Percentiles rank a stretch among this genome's conserved stretches.
phyloP scores from a whole-genome alignment of 2,797 vertebrate genomes.

The Eptatretus atami region DNA sequence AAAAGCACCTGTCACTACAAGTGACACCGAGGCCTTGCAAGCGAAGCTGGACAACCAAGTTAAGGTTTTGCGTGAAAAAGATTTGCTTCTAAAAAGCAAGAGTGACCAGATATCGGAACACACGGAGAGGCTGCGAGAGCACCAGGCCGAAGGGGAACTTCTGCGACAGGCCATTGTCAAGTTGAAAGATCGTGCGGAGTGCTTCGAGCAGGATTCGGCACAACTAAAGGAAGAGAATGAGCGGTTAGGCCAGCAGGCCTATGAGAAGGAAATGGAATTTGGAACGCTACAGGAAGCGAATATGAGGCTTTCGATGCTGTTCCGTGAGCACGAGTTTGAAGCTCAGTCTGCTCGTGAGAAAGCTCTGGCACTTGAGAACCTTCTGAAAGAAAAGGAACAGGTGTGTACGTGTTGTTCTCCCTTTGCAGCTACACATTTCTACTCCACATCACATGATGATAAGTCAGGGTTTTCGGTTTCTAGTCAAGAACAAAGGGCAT shows the following conservation, averaged over 20 bases:
- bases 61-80: constrained; percentile 54
- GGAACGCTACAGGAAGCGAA: constrained; percentile 79
- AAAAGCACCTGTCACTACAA: constrained; percentile 23
- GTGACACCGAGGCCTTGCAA: constrained; percentile 15
- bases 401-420: constrained; percentile 12
- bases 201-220: constrained; percentile 46
- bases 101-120: constrained; percentile 51
- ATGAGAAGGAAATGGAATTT: constrained; percentile 66
- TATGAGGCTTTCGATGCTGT: constrained; percentile 73
- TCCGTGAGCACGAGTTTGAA: constrained; percentile 72
- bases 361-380: constrained; percentile 44
- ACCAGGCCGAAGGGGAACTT: constrained; percentile 67
- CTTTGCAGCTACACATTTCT: not conserved
- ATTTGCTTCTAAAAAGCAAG: constrained; percentile 73
- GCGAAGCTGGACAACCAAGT: constrained; percentile 23
- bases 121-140: constrained; percentile 42
- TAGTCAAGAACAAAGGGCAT: too few species aligned
- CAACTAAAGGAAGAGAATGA: constrained; percentile 81
- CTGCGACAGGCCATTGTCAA: constrained; percentile 87
- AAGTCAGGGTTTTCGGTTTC: too few species aligned
- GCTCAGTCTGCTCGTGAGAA: constrained; percentile 53
- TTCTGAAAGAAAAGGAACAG: constrained; percentile 68
- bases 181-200: constrained; percentile 54
- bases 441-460: too few species aligned
- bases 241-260: constrained; percentile 21